A percentile compares a stretch with the other conserved stretches of the same genome.
Evolutionary conservation across 2,888 invertebrate species (phyloP).

Genomic region (Tipula helvola): DNA sequence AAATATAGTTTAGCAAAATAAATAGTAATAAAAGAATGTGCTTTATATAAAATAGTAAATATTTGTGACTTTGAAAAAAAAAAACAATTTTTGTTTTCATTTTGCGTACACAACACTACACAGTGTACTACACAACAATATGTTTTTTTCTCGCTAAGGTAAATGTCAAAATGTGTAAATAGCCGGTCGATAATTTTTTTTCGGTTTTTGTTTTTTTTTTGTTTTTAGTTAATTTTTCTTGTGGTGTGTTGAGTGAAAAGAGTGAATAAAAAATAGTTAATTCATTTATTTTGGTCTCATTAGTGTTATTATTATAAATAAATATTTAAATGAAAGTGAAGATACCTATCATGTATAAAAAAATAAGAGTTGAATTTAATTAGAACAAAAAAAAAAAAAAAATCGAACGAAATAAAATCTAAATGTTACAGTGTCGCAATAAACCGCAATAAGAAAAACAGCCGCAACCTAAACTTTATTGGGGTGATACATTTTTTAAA

Average conservation of each 20-base stretch:
- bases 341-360: background rate
- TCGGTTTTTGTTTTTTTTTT: background rate
- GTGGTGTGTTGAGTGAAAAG: background rate
- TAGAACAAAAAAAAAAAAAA: background rate
- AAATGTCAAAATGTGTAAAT: constrained; percentile 4
- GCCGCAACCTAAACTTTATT: background rate
- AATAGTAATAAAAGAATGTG: background rate
- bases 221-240: too few relatives aligned
- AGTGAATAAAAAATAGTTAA: background rate
- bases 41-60: background rate
- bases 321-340: background rate
- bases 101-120: background rate
- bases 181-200: background rate
- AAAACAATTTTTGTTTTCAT: background rate
- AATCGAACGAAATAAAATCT: background rate
- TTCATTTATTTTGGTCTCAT: background rate
- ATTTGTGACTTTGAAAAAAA: background rate
- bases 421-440: background rate
- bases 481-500: background rate
- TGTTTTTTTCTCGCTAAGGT: background rate
- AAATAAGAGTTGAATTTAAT: background rate
- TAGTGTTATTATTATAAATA: background rate
- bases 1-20: background rate
- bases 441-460: background rate
- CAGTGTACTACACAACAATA: background rate